Percentiles rank a stretch among this genome's conserved stretches.
Conservation (phyloP, 1,140 invertebrate genomes). For the Rhynchophorus ferrugineus region DNA sequence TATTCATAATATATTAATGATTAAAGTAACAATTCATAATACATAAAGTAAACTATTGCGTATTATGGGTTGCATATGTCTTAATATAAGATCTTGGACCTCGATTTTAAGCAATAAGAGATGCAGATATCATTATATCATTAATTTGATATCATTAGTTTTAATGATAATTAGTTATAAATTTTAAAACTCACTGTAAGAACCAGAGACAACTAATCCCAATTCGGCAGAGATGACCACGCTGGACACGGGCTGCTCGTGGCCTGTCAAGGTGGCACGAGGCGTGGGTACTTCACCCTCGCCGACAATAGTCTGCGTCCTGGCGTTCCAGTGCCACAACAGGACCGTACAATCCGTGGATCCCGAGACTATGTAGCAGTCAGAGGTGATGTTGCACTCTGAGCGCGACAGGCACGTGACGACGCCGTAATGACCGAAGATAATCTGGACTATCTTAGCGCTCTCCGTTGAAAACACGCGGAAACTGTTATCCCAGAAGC, state of each 20-base stretch:
- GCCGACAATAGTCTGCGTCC: slow-evolving; percentile 92
- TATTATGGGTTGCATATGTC: slow-evolving; percentile 1
- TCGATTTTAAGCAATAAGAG: too few relatives aligned
- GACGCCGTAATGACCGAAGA: slow-evolving; percentile 97
- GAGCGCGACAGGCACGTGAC: slow-evolving; percentile 96
- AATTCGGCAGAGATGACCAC: slow-evolving; percentile 96
- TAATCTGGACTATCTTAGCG: slow-evolving; percentile 95
- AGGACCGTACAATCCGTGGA: slow-evolving; percentile 96
- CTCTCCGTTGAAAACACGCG: slow-evolving; percentile 95
- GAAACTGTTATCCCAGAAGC: slow-evolving; percentile 99
- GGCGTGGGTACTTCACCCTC: slow-evolving; percentile 93
- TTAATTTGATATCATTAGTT: too few relatives aligned
- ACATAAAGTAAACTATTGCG: too few relatives aligned
- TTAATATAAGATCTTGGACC: slow-evolving; percentile 6
- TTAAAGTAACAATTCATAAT: too few relatives aligned
- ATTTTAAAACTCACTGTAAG: slow-evolving; percentile 74
- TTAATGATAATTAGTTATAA: too few relatives aligned
- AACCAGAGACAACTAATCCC: slow-evolving; percentile 93
- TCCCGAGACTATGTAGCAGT: slow-evolving; percentile 97
- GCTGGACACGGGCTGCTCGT: slow-evolving; percentile 89
- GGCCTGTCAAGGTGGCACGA: slow-evolving; percentile 91
- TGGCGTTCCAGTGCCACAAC: slow-evolving; percentile 97
- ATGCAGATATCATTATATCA: too few relatives aligned
- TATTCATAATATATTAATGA: too few relatives aligned
- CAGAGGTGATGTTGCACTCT: slow-evolving; percentile 96